Evolutionary conservation across 1,140 invertebrate species (phyloP).

Genomic region (Penaeus indicus): DNA sequence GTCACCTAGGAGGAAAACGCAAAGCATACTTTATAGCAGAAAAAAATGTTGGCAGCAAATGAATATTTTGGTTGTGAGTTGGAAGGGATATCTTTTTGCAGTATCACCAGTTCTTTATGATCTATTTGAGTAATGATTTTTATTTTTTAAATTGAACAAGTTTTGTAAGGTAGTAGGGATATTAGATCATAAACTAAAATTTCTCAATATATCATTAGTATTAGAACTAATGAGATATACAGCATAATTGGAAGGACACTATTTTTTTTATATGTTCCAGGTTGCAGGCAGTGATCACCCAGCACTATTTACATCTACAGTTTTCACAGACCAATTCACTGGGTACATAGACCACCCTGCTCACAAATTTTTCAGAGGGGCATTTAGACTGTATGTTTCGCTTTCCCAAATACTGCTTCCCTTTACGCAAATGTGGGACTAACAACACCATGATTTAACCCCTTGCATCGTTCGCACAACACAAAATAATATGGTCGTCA

Average conservation of each 20-base stretch:
- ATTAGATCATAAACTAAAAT: no score
- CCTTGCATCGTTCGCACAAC: conserved; percentile 50
- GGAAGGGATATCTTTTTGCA: conserved; percentile 32
- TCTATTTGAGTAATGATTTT: not conserved
- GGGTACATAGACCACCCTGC: conserved; percentile 83
- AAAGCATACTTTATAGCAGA: conserved; percentile 81
- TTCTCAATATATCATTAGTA: no score
- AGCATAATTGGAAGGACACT: not conserved
- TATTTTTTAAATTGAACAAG: not conserved
- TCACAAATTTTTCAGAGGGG: conserved; percentile 72
- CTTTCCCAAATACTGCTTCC: conserved; percentile 89
- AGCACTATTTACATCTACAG: conserved; percentile 78
- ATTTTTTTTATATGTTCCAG: conserved; percentile 70
- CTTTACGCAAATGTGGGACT: conserved; percentile 78
- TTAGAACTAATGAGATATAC: not conserved
- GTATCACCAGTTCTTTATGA: no score
- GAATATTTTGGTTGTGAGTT: conserved; percentile 86
- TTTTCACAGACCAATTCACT: conserved; percentile 81
- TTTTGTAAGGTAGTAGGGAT: conserved; percentile 24
- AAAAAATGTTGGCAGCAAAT: conserved; percentile 79
- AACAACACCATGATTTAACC: conserved; percentile 66
- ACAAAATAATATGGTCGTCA: conserved; percentile 75
- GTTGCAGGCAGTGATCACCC: conserved; percentile 84
- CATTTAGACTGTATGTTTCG: conserved; percentile 79
- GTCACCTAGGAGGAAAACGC: conserved; percentile 74